Evolutionary conservation across 2,888 invertebrate species (phyloP).

Genomic region (Cheilosia impressa): DNA sequence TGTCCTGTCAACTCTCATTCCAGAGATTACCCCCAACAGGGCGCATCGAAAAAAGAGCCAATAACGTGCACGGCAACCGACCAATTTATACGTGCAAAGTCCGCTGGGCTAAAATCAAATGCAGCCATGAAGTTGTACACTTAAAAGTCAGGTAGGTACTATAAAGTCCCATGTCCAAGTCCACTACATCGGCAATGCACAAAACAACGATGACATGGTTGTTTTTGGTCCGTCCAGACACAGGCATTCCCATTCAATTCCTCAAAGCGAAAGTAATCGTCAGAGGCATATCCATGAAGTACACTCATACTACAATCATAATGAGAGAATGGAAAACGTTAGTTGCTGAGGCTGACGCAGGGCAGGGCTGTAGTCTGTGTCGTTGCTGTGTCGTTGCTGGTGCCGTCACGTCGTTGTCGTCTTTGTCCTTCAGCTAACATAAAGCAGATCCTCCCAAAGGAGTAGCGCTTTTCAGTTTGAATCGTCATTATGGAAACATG

Average conservation of each 20-base stretch:
- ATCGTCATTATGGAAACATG: conserved; percentile 41
- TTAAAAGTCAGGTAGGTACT: conserved; percentile 51
- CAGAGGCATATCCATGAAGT: conserved; percentile 18
- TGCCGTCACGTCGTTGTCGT: background rate
- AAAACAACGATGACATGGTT: conserved; percentile 18
- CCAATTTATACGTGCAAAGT: conserved; percentile 20
- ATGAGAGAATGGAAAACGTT: conserved; percentile 28
- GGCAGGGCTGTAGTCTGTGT: conserved; percentile 2
- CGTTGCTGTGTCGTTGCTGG: background rate
- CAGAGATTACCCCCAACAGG: background rate
- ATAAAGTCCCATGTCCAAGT: background rate
- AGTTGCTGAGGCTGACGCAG: conserved; percentile 8
- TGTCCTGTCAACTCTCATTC: conserved; percentile 14
- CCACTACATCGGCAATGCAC: conserved; percentile 7
- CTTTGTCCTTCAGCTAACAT: background rate
- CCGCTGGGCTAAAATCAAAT: conserved; percentile 8
- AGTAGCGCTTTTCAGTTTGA: conserved; percentile 29
- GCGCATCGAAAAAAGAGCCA: background rate
- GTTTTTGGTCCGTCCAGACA: conserved; percentile 7
- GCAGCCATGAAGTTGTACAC: conserved; percentile 24
- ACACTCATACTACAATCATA: conserved; percentile 17
- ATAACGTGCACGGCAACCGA: background rate
- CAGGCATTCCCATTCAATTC: conserved; percentile 21
- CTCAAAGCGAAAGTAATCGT: conserved; percentile 42
- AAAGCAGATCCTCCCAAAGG: conserved; percentile 19